These are phyloP conservation scores for Fregata magnificens DNA, from an alignment of 2,113 vertebrate genomes.

Conservation along the genomic window DNA sequence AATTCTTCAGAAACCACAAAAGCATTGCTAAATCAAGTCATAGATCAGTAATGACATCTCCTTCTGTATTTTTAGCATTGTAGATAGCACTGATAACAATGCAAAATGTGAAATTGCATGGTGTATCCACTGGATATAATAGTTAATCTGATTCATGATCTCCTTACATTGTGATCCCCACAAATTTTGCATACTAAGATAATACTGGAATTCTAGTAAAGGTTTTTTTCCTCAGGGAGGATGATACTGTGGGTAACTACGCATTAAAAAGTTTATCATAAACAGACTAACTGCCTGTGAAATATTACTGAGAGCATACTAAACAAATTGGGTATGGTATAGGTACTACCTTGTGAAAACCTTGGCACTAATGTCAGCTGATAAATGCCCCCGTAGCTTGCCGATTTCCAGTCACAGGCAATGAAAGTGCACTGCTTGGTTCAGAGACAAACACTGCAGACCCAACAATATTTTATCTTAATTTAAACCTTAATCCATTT, in stretches of 20 bases:
- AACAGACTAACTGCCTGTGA: not conserved
- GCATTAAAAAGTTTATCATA: not conserved
- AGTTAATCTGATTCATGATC: not conserved
- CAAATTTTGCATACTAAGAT: not conserved
- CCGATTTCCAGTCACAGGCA: not conserved
- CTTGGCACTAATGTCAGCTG: not conserved
- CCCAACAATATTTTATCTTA: slow-evolving; percentile 63
- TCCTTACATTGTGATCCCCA: not conserved
- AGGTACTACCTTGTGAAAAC: not conserved
- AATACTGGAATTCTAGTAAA: not conserved
- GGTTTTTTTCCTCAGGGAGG: not conserved
- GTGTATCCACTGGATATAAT: not conserved
- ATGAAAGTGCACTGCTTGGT: not conserved
- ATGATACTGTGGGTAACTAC: not conserved
- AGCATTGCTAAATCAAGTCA: not conserved
- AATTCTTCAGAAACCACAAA: not conserved
- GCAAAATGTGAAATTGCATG: not conserved
- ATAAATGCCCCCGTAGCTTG: not conserved
- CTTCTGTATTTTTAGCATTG: not conserved
- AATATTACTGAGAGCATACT: not conserved
- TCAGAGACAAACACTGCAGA: slow-evolving; percentile 19
- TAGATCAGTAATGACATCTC: not conserved
- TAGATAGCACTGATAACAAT: not conserved
- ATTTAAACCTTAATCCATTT: slow-evolving; percentile 65
- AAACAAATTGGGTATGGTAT: not conserved